phyloP scores from a whole-genome alignment of 2,888 invertebrate genomes.

The Eumerus sabulonum region DNA sequence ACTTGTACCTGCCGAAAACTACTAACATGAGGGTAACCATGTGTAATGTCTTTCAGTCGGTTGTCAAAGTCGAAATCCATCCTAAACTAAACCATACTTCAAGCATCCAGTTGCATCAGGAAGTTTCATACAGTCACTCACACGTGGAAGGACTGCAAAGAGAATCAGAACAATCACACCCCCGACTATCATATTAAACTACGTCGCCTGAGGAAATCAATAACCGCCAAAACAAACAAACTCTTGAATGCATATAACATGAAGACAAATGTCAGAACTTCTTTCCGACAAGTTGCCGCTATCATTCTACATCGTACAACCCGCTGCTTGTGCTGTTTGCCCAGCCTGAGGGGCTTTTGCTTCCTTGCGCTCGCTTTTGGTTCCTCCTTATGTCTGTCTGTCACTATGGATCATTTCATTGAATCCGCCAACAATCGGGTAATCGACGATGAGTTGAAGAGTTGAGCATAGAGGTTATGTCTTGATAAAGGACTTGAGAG shows the following conservation, averaged over 20 bases:
- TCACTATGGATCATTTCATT: constrained; percentile 20
- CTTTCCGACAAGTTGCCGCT: constrained; percentile 8
- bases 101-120: too few relatives aligned
- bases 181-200: constrained; percentile 47
- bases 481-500: constrained; percentile 39
- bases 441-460: constrained; percentile 29
- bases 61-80: too few relatives aligned
- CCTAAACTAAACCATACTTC: too few relatives aligned
- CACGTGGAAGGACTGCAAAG: too few relatives aligned
- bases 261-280: constrained; percentile 33
- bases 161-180: too few relatives aligned
- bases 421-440: constrained; percentile 22
- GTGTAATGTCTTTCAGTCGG: too few relatives aligned
- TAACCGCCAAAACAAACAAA: constrained; percentile 54
- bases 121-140: too few relatives aligned
- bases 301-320: constrained; percentile 13
- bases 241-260: constrained; percentile 9
- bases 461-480: constrained; percentile 33
- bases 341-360: constrained; percentile 38
- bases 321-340: constrained; percentile 31
- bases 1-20: too few relatives aligned
- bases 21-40: too few relatives aligned
- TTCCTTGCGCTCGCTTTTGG: constrained; percentile 34
- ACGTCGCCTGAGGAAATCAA: constrained; percentile 54
- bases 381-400: constrained; percentile 16